Evolutionary conservation across 2,797 vertebrate genomes (phyloP).

Genomic region (Orientallactaga sibirica): DNA sequence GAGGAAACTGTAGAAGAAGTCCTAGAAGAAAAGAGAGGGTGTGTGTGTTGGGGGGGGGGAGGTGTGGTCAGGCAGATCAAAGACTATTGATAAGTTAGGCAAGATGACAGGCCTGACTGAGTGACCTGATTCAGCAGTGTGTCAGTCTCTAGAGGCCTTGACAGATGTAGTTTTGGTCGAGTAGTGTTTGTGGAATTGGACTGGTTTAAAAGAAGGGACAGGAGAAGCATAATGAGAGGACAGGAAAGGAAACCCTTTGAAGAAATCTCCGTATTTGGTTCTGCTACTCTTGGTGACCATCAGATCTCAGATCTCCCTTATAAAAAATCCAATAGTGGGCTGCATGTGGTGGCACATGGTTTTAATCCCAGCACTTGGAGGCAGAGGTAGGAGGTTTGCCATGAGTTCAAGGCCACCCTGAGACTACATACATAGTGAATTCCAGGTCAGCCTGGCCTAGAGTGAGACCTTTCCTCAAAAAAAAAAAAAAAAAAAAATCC

Average conservation of each 20-base stretch:
- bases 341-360: too few relatives aligned
- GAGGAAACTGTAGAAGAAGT: not conserved
- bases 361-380: too few relatives aligned
- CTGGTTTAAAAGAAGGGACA: not conserved
- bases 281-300: not conserved
- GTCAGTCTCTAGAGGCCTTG: not conserved
- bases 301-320: too few relatives aligned
- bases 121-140: rapidly evolving
- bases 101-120: not conserved
- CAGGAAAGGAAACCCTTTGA: not conserved
- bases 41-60: not conserved
- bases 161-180: not conserved
- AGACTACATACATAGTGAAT: too few relatives aligned
- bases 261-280: not conserved
- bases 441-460: too few relatives aligned
- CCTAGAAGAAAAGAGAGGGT: not conserved
- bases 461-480: too few relatives aligned
- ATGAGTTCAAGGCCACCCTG: too few relatives aligned
- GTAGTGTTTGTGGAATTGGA: rapidly evolving
- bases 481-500: too few relatives aligned
- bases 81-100: not conserved
- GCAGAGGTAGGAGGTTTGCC: too few relatives aligned
- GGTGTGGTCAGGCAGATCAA: not conserved
- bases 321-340: not conserved
- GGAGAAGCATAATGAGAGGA: not conserved